phyloP scores from a whole-genome alignment of 2,113 vertebrate genomes.

The Acanthochromis polyacanthus region DNA sequence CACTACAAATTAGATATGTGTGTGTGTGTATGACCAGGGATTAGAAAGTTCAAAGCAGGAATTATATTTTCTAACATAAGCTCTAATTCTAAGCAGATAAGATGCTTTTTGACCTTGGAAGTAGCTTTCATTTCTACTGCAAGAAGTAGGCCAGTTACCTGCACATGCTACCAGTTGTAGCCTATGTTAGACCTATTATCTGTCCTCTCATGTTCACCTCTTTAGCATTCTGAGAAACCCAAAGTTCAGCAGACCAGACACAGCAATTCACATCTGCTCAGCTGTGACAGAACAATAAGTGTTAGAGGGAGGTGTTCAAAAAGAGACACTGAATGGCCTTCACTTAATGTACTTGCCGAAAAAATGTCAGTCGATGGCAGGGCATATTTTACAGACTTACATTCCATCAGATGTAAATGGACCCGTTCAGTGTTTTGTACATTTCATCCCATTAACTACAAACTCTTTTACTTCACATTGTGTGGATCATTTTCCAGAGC shows the following conservation, averaged over 20 bases:
- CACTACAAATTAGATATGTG: too few species aligned
- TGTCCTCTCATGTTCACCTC: too few species aligned
- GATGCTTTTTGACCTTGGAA: too few species aligned
- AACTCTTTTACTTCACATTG: conserved; percentile 3
- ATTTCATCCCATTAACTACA: conserved; percentile 17
- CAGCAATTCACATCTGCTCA: not conserved
- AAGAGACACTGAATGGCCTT: not conserved
- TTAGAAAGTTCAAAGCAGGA: too few species aligned
- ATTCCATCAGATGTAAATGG: not conserved
- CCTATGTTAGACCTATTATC: too few species aligned
- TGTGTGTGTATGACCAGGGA: too few species aligned
- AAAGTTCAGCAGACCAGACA: too few species aligned
- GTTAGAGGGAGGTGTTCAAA: not conserved
- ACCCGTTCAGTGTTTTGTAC: too few species aligned
- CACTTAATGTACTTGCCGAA: not conserved
- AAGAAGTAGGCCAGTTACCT: not conserved
- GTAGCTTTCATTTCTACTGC: too few species aligned
- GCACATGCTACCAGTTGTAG: not conserved
- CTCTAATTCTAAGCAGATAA: too few species aligned
- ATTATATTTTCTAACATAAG: too few species aligned
- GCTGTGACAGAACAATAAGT: not conserved
- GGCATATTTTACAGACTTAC: not conserved
- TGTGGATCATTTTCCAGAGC: conserved; percentile 16
- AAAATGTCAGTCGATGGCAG: not conserved
- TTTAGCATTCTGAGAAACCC: too few species aligned